phyloP scores from a whole-genome alignment of 2,888 invertebrate genomes.

The Stenchaetothrips biformis region DNA sequence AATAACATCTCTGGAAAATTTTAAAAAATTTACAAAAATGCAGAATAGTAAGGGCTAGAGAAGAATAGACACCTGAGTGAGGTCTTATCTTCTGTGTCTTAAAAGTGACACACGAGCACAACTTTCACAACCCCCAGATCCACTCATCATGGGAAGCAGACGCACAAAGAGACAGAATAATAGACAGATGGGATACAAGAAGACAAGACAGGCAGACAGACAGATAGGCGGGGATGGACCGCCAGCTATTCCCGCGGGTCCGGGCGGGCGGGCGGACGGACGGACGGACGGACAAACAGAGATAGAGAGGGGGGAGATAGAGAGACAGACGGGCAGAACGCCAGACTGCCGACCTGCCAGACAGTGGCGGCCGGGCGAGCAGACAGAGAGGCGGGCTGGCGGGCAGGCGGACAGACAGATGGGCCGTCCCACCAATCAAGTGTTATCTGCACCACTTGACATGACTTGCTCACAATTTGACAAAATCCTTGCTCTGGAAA shows the following conservation, averaged over 20 bases:
- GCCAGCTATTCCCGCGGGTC: background rate
- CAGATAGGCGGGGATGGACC: background rate
- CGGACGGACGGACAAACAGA: background rate
- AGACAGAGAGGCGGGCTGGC: background rate
- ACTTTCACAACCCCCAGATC: background rate
- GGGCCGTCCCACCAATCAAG: background rate
- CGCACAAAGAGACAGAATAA: background rate
- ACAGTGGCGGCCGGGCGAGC: background rate
- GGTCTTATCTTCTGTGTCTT: background rate
- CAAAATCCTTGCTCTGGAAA: too few relatives aligned
- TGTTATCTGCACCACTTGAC: constrained; percentile 23
- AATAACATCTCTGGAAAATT: too few relatives aligned
- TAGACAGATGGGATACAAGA: background rate
- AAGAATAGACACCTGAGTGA: background rate
- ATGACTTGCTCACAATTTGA: constrained; percentile 19
- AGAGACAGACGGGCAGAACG: background rate
- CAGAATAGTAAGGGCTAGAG: background rate
- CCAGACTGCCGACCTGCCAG: background rate
- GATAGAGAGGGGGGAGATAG: too few relatives aligned
- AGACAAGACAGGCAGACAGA: background rate
- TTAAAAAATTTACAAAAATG: too few relatives aligned
- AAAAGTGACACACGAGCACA: background rate
- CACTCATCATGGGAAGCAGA: background rate
- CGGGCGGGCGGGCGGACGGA: background rate
- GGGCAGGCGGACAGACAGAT: background rate